Base-by-base conservation (phyloP, 2,888 invertebrate species). In the Andrena dorsata region DNA sequence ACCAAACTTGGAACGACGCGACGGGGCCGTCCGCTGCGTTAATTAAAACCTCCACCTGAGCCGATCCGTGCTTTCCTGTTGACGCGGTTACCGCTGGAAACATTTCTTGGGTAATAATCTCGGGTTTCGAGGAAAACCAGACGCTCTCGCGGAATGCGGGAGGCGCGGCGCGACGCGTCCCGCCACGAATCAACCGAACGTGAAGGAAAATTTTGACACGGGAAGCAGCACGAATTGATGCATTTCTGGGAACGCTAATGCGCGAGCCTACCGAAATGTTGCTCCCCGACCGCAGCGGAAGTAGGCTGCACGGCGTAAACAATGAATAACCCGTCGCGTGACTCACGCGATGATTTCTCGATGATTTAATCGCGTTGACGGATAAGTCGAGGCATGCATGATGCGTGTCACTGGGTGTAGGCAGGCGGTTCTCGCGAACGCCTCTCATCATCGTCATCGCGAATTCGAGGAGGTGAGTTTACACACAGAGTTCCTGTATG, bases 271-370 rank as follows among this genome's bases (percentile, higher is more conserved):
- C 41, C 20, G 1, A 56, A 56, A 23, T 56, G 4, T 56, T 56
- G 20, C 10, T 53, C 2, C 8, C 1, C 23, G 32, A 16, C 16
- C 51, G 32, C 49, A 1, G 20, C 35, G 61, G 60, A 68, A 79
- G 61, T 35, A 30, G n/a, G 28, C 41, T 32, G 26, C 56, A 10
- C 51, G 53, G 20, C 61, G 79, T 66, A 76, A 84, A 64, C 79
- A 61, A 26, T 78, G 80, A 86, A 82, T 82, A 84, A 86, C 49
- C 47, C 83, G 61, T 35, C 64, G 76, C 53, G 26, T 86, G 86
- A 86, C 20, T 80, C 82, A 86, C 7, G 56, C 41, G 69, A 71
- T 70, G 75, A 64, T 68, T 63, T 86, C 71, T 51, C 79, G 79
- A 75, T 82, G 84, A 86, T 76, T 80, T 60, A 68, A 81, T 60